These are phyloP conservation scores for Chlorodrepanis virens DNA, from an alignment of 2,113 vertebrate species.

Conservation along the genomic window DNA sequence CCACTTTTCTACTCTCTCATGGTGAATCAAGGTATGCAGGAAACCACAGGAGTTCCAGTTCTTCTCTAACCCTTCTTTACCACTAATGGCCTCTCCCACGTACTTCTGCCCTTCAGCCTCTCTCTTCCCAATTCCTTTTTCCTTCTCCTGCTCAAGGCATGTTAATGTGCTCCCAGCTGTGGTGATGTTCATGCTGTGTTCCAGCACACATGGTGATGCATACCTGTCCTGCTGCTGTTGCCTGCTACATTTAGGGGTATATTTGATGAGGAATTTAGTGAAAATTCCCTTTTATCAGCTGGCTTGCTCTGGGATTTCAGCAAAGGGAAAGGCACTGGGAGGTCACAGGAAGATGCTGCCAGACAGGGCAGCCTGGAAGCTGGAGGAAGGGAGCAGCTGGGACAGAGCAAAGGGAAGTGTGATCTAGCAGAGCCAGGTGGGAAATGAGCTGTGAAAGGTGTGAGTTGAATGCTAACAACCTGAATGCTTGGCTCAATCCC, in stretches of 20 bases:
- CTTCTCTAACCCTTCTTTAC: background rate
- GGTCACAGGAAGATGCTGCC: background rate
- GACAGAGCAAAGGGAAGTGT: background rate
- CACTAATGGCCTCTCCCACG: accelerated
- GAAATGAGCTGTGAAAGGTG: background rate
- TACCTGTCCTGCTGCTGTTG: background rate
- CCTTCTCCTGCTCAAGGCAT: background rate
- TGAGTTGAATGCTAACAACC: background rate
- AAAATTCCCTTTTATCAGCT: background rate
- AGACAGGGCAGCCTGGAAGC: background rate
- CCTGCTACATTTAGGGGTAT: background rate
- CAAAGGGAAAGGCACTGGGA: background rate
- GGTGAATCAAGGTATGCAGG: background rate
- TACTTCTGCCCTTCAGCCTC: background rate
- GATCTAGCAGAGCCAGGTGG: background rate
- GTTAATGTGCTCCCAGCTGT: background rate
- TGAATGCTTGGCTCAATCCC: background rate
- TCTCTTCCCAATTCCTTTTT: background rate
- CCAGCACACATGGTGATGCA: background rate
- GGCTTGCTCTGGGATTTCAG: background rate
- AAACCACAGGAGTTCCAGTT: background rate
- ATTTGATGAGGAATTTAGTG: background rate
- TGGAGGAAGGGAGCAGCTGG: background rate
- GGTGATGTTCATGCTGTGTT: background rate
- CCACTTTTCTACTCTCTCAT: background rate